Evolutionary conservation across 2,888 invertebrate genomes (phyloP).

Genomic region (Chydorus sphaericus): DNA sequence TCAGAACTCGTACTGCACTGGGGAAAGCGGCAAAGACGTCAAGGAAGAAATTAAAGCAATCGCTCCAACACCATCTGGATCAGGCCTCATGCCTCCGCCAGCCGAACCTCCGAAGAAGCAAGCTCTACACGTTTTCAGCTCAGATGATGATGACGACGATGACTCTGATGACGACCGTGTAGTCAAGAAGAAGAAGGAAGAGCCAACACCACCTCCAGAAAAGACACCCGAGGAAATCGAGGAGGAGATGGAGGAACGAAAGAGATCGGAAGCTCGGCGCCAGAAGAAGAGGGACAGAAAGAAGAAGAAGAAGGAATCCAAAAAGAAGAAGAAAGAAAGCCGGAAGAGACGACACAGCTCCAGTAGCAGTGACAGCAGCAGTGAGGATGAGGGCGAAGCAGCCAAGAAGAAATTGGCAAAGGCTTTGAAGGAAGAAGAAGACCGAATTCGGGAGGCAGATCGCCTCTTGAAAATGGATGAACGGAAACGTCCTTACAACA

Average conservation of each 20-base stretch:
- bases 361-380: slow-evolving; percentile 9
- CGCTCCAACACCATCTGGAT: neutral
- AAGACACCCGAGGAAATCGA: too few relatives aligned
- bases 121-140: neutral
- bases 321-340: slow-evolving; percentile 34
- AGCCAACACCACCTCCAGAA: neutral
- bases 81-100: neutral
- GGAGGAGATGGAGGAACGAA: neutral
- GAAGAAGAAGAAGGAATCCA: slow-evolving; percentile 33
- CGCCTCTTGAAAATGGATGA: slow-evolving; percentile 60
- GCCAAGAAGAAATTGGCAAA: slow-evolving; percentile 30
- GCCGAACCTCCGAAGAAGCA: neutral
- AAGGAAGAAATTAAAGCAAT: slow-evolving; percentile 28
- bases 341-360: slow-evolving; percentile 22
- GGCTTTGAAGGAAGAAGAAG: slow-evolving; percentile 50
- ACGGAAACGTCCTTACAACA: slow-evolving; percentile 83
- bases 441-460: slow-evolving; percentile 43
- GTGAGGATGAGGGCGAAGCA: slow-evolving; percentile 37
- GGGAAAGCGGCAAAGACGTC: slow-evolving; percentile 43
- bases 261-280: neutral
- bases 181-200: neutral
- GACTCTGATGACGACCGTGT: neutral
- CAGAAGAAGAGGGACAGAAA: slow-evolving; percentile 34
- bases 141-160: slow-evolving; percentile 15
- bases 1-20: slow-evolving; percentile 72